phyloP scores from a whole-genome alignment of 37 sponge, comb jelly and placozoan genomes.

The Ephydatia muelleri region DNA sequence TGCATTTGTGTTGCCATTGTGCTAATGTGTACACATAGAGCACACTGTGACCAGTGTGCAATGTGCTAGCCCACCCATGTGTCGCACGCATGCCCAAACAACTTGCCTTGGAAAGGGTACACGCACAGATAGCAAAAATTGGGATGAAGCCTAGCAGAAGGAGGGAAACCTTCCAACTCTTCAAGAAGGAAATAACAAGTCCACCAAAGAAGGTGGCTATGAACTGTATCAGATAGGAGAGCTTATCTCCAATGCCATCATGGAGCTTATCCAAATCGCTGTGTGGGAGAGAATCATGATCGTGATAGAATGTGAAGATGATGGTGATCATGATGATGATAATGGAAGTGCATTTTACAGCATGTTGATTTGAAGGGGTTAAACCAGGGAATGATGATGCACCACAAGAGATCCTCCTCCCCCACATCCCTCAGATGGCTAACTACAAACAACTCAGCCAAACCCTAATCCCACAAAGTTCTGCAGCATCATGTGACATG shows the following conservation, averaged over 20 bases:
- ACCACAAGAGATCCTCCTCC: no score
- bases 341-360: no score
- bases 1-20: no score
- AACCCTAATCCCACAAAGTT: no score
- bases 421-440: no score
- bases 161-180: constrained; percentile 44
- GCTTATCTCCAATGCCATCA: constrained; percentile 71
- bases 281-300: neutral
- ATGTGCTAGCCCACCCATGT: no score
- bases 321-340: neutral
- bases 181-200: constrained; percentile 30
- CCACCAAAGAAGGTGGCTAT: constrained; percentile 46
- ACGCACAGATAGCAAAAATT: constrained; percentile 26
- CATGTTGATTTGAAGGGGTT: no score
- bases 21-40: neutral
- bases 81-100: neutral
- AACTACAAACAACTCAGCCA: no score
- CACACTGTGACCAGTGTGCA: no score
- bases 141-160: constrained; percentile 44
- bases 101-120: constrained; percentile 16
- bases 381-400: no score
- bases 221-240: constrained; percentile 45
- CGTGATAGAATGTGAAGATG: neutral
- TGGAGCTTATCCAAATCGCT: constrained; percentile 66
- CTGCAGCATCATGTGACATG: no score